Conservation (phyloP, 2,113 vertebrate genomes). For the Thalassoma bifasciatum region DNA sequence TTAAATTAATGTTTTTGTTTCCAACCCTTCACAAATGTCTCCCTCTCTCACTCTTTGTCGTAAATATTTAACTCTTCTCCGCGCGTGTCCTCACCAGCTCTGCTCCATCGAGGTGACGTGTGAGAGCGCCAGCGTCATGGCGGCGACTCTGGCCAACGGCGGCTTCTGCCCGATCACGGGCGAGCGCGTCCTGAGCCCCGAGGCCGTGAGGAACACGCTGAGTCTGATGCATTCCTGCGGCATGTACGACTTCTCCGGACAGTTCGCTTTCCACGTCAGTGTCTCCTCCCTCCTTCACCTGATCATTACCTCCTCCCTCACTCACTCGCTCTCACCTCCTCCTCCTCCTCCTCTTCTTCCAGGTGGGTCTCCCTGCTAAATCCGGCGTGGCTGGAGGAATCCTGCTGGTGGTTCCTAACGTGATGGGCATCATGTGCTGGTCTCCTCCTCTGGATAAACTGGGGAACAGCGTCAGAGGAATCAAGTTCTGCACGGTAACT, state of each 20-base stretch:
- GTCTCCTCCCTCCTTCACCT: neutral
- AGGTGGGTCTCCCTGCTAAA: slow-evolving; percentile 98
- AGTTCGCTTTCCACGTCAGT: slow-evolving; percentile 99
- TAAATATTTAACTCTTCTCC: too few species aligned
- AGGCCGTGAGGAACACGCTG: slow-evolving; percentile 95
- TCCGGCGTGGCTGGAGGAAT: slow-evolving; percentile 97
- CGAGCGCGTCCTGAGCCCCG: slow-evolving; percentile 94
- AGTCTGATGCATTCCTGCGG: slow-evolving; percentile 99
- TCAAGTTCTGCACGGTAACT: slow-evolving; percentile 96
- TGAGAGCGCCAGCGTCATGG: slow-evolving; percentile 98
- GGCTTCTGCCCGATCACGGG: slow-evolving; percentile 99
- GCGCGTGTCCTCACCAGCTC: too few species aligned
- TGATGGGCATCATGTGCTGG: slow-evolving; percentile 99
- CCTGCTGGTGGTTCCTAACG: slow-evolving; percentile 96
- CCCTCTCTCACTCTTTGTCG: too few species aligned
- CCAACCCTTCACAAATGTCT: too few species aligned
- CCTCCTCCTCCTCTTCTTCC: slow-evolving; percentile 13
- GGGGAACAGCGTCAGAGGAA: slow-evolving; percentile 97
- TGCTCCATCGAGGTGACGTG: slow-evolving; percentile 99
- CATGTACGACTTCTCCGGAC: slow-evolving; percentile 99
- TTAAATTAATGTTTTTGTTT: too few species aligned
- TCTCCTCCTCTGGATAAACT: slow-evolving; percentile 97
- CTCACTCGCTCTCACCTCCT: neutral
- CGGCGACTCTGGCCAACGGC: slow-evolving; percentile 96
- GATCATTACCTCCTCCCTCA: too few species aligned